A percentile compares a stretch with the other conserved stretches of the same genome.
Conservation (phyloP, 2,113 vertebrate genomes). For the Crotalus viridis region DNA sequence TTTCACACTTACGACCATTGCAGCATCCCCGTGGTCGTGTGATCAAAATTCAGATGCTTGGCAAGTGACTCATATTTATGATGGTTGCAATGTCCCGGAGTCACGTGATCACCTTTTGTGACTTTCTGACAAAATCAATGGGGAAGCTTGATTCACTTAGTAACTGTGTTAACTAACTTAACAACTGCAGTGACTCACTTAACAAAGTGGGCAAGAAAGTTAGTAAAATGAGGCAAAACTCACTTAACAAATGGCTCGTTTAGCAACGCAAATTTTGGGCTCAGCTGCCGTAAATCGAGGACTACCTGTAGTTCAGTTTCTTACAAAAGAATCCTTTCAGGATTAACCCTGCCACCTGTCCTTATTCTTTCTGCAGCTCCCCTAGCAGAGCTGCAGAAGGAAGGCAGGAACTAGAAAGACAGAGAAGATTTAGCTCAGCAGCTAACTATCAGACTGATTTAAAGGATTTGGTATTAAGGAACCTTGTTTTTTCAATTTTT, state of each 20-base stretch:
- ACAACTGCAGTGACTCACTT: neutral
- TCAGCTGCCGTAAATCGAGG: neutral
- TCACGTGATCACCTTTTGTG: neutral
- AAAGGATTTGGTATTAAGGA: neutral
- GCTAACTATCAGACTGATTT: neutral
- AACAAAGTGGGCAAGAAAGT: neutral
- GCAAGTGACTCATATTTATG: too few species aligned
- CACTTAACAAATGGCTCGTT: neutral
- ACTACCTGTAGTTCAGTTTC: neutral
- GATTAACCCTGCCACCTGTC: neutral
- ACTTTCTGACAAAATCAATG: neutral
- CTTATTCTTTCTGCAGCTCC: neutral
- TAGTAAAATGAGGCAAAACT: neutral
- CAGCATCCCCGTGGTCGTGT: too few species aligned
- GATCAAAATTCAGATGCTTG: too few species aligned
- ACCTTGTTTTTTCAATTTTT: neutral
- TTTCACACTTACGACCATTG: neutral
- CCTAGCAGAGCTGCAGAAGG: neutral
- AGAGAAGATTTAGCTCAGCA: neutral
- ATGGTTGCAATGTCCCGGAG: too few species aligned
- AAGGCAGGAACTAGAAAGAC: neutral
- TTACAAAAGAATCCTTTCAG: neutral
- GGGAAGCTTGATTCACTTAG: neutral
- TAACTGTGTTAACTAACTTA: neutral
- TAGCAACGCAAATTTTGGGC: neutral